A percentile compares a stretch with the other conserved stretches of the same genome.
These are phyloP conservation scores for Leptopilina myrica DNA, from an alignment of 2,888 invertebrate species.

Conservation along the genomic window DNA sequence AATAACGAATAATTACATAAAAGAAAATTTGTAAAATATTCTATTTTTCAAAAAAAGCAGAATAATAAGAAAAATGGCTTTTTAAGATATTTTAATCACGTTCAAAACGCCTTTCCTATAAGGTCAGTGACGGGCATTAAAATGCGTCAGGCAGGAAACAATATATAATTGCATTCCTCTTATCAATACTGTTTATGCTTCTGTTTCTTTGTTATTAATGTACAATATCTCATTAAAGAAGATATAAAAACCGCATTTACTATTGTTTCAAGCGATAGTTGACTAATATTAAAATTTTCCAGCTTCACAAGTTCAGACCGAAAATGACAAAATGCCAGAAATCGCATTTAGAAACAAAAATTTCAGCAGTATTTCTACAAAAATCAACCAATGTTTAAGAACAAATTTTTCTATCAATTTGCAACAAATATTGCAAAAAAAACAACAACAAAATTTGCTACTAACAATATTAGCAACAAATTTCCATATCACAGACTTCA, in stretches of 20 bases:
- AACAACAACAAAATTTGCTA: too few species aligned
- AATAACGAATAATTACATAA: too few species aligned
- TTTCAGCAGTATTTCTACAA: too few species aligned
- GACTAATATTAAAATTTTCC: not conserved
- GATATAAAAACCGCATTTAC: not conserved
- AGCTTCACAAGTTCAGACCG: too few species aligned
- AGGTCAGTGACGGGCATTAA: slow-evolving; percentile 14
- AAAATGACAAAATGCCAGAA: too few species aligned
- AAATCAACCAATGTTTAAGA: too few species aligned
- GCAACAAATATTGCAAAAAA: too few species aligned
- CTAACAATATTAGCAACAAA: too few species aligned
- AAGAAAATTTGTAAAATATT: not conserved
- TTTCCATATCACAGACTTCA: too few species aligned
- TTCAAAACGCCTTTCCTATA: not conserved
- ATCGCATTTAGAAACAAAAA: too few species aligned
- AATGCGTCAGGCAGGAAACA: slow-evolving; percentile 24
- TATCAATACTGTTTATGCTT: not conserved
- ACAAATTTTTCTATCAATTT: too few species aligned
- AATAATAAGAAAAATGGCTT: not conserved
- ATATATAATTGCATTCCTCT: slow-evolving; percentile 1
- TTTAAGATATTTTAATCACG: slow-evolving; percentile 14
- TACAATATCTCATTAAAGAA: not conserved
- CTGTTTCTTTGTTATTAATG: slow-evolving; percentile 20
- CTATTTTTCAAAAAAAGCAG: not conserved
- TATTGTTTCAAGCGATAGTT: not conserved